Conservation (phyloP, 2,113 vertebrate species). For the Pseudorasbora parva region DNA sequence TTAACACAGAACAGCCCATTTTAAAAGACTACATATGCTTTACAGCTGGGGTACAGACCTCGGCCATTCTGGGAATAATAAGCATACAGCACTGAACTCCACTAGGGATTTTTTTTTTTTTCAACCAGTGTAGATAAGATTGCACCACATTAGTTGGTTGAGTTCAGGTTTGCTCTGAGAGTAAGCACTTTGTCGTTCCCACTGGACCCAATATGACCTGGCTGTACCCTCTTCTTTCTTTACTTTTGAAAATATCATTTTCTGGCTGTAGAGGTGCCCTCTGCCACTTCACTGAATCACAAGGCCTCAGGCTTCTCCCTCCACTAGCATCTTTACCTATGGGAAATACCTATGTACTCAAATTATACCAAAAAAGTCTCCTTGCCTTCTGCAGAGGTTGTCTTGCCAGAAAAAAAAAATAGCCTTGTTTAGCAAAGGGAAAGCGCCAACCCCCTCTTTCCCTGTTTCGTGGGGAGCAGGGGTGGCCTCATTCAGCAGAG, state of each 20-base stretch:
- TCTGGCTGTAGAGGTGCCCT: slow-evolving; percentile 38
- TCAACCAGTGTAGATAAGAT: slow-evolving; percentile 17
- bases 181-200: slow-evolving; percentile 26
- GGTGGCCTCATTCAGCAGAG: slow-evolving; percentile 35
- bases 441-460: not conserved
- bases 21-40: not conserved
- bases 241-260: slow-evolving; percentile 38
- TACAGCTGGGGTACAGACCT: slow-evolving; percentile 12
- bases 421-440: slow-evolving; percentile 21
- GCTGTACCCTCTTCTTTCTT: slow-evolving; percentile 8
- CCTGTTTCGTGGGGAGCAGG: slow-evolving; percentile 42
- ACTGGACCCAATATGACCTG: slow-evolving; percentile 41
- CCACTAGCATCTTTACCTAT: not conserved
- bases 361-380: slow-evolving; percentile 1
- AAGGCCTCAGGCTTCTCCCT: slow-evolving; percentile 11
- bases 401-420: slow-evolving; percentile 14
- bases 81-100: slow-evolving; percentile 24
- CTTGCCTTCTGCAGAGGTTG: slow-evolving; percentile 6
- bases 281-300: slow-evolving; percentile 34
- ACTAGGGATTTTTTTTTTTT: slow-evolving; percentile 17
- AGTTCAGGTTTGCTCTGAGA: slow-evolving; percentile 26
- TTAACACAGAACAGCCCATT: slow-evolving; percentile 10
- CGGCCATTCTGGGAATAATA: slow-evolving; percentile 4
- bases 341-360: slow-evolving; percentile 27
- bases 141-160: slow-evolving; percentile 13